Conservation (phyloP, 2,888 invertebrate genomes). For the Sphaerolaimus hirsutus region DNA sequence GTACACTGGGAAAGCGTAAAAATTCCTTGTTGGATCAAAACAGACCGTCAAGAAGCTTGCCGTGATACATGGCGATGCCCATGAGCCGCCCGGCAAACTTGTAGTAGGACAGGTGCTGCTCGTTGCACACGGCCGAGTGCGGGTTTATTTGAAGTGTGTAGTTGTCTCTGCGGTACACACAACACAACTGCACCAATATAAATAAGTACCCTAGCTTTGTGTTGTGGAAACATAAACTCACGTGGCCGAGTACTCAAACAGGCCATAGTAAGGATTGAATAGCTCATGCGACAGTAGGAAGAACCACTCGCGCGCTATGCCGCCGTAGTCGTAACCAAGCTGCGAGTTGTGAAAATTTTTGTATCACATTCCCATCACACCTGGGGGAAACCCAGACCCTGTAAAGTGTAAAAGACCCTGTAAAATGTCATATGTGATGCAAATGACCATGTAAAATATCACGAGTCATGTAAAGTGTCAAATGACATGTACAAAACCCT, state of each 20-base stretch:
- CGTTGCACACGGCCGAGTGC: constrained; percentile 83
- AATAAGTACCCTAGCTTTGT: background rate
- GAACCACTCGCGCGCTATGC: constrained; percentile 90
- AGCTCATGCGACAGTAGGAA: constrained; percentile 92
- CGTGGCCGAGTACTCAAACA: constrained; percentile 98
- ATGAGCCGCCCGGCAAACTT: constrained; percentile 92
- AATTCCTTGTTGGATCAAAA: no score
- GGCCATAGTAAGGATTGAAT: constrained; percentile 98
- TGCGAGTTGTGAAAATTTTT: no score
- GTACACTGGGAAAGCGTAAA: background rate
- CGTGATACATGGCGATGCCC: constrained; percentile 97
- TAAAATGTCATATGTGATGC: no score
- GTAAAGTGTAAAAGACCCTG: no score
- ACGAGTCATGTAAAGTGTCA: no score
- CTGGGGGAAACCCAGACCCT: no score
- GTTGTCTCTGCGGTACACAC: constrained; percentile 45
- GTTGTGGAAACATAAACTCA: constrained; percentile 30
- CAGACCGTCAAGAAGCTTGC: constrained; percentile 77
- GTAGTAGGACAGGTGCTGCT: constrained; percentile 89
- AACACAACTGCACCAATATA: background rate
- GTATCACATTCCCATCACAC: no score
- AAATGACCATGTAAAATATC: no score
- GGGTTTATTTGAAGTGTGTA: constrained; percentile 97
- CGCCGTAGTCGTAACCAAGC: constrained; percentile 56
- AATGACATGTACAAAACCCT: no score